These are phyloP conservation scores for Agrotis ipsilon DNA, from an alignment of 2,888 invertebrate genomes.

Conservation along the genomic window DNA sequence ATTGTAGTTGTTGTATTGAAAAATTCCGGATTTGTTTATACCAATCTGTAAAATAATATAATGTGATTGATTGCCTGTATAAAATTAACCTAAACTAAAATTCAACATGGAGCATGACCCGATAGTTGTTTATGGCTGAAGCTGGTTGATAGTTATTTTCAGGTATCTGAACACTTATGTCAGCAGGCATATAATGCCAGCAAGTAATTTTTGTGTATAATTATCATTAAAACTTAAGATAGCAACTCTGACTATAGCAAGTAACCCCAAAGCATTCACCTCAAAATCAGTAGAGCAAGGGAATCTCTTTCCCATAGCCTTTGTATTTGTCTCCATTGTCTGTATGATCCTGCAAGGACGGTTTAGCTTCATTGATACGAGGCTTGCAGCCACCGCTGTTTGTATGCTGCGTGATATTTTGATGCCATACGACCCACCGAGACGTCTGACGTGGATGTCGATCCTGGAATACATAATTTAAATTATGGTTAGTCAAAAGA, in stretches of 20 bases:
- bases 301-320: constrained; percentile 83
- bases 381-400: constrained; percentile 92
- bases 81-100: too few species aligned
- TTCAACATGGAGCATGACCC: too few species aligned
- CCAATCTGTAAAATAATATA: constrained; percentile 65
- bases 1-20: constrained; percentile 87
- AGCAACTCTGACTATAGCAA: too few species aligned
- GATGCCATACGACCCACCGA: constrained; percentile 93
- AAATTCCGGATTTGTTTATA: constrained; percentile 83
- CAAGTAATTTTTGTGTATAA: too few species aligned
- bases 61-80: too few species aligned
- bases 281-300: constrained; percentile 72
- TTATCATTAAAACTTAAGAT: too few species aligned
- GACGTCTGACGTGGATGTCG: constrained; percentile 53
- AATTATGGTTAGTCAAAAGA: not conserved
- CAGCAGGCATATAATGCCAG: too few species aligned
- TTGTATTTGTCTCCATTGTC: constrained; percentile 85
- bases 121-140: too few species aligned
- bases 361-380: constrained; percentile 91
- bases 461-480: constrained; percentile 79
- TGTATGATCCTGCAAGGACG: constrained; percentile 92
- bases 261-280: constrained; percentile 22
- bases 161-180: too few species aligned
- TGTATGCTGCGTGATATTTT: constrained; percentile 92
- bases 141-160: too few species aligned